Evolutionary conservation across 2,888 invertebrate species (phyloP).

Genomic region (Atethmia centrago): DNA sequence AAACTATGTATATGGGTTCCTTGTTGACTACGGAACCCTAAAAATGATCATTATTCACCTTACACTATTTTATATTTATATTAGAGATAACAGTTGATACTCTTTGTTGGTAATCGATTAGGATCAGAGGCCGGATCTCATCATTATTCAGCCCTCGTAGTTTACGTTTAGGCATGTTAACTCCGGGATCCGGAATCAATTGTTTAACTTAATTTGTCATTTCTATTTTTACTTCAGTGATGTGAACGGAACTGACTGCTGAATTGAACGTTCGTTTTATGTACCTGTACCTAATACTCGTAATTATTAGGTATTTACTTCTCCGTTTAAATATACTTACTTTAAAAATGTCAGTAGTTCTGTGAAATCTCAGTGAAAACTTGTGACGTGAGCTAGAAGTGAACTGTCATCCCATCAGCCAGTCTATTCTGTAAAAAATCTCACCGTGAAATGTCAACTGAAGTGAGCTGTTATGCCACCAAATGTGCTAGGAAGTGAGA

Average conservation of each 20-base stretch:
- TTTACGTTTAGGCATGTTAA: slow-evolving; percentile 52
- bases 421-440: too few relatives aligned
- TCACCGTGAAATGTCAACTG: too few relatives aligned
- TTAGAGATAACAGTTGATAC: slow-evolving; percentile 6
- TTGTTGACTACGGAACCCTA: too few relatives aligned
- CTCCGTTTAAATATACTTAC: not conserved
- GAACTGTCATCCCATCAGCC: too few relatives aligned
- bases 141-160: slow-evolving; percentile 58
- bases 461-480: too few relatives aligned
- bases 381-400: too few relatives aligned
- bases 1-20: too few relatives aligned
- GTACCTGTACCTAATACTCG: not conserved
- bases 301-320: not conserved
- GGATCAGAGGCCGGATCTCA: slow-evolving; percentile 57
- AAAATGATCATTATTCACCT: slow-evolving; percentile 18
- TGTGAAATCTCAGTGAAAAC: too few relatives aligned
- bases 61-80: not conserved
- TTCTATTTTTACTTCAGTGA: slow-evolving; percentile 63
- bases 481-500: too few relatives aligned
- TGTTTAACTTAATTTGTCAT: slow-evolving; percentile 62
- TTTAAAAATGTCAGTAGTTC: too few relatives aligned
- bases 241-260: slow-evolving; percentile 7
- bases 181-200: slow-evolving; percentile 67
- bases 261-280: not conserved
- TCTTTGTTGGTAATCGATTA: slow-evolving; percentile 50